phyloP scores from a whole-genome alignment of 2,113 vertebrate genomes.

The Brevimyrus niger region DNA sequence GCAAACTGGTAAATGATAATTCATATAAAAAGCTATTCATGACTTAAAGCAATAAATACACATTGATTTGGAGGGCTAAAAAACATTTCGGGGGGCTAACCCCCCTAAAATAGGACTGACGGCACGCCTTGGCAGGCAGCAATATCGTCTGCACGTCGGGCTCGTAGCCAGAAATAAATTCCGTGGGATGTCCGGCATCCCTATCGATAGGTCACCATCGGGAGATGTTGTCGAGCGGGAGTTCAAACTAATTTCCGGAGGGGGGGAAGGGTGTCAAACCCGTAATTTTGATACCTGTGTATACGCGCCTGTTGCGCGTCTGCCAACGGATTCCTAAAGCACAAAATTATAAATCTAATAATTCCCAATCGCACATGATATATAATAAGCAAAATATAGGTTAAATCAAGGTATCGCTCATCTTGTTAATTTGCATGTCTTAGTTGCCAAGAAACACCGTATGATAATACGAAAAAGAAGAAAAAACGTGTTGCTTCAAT shows the following conservation, averaged over 20 bases:
- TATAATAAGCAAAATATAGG: neutral
- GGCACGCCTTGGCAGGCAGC: neutral
- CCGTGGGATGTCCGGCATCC: neutral
- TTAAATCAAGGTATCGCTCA: neutral
- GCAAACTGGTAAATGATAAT: neutral
- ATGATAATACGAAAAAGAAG: neutral
- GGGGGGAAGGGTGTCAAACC: neutral
- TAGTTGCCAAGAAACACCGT: neutral
- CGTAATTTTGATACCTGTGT: neutral
- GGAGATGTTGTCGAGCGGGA: neutral
- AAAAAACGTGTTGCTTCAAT: neutral
- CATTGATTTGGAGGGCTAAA: neutral
- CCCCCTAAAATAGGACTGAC: neutral
- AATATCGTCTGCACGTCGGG: neutral
- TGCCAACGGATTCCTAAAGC: neutral
- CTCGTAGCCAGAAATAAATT: neutral
- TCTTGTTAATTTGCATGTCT: neutral
- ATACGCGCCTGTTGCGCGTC: neutral
- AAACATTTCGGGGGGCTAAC: neutral
- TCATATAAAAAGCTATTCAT: neutral
- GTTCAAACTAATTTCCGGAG: neutral
- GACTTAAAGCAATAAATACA: neutral
- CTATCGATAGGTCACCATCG: neutral
- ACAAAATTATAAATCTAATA: neutral
- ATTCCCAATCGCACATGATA: neutral